Conservation (phyloP, 2,113 vertebrate species). For the Cepphus grylle region DNA sequence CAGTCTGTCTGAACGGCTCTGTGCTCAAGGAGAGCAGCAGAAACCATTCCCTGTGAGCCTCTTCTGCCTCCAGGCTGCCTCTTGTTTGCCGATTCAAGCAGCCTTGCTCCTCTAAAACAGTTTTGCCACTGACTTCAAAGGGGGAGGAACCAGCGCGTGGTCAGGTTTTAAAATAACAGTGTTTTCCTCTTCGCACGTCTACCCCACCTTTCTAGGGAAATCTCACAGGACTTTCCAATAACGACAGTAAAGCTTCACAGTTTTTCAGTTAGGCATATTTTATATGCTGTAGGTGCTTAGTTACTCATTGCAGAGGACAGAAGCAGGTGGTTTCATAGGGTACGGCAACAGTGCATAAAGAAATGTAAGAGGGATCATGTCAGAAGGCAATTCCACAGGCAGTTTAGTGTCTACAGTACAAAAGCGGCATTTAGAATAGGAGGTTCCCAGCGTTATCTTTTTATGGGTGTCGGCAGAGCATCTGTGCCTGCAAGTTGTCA, state of each 20-base stretch:
- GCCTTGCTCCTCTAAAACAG: not conserved
- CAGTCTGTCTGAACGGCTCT: constrained; percentile 45
- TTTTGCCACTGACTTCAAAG: constrained; percentile 34
- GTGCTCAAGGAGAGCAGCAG: constrained; percentile 3
- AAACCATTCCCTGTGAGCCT: constrained; percentile 16
- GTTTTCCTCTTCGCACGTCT: not conserved
- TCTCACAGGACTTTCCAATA: not conserved
- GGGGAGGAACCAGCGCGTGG: not conserved
- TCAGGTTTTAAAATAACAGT: not conserved
- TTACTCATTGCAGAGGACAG: not conserved
- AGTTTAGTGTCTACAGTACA: not conserved
- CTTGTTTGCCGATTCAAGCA: not conserved
- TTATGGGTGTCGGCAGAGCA: not conserved
- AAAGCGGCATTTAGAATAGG: not conserved
- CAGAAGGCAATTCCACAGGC: not conserved
- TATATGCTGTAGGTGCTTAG: not conserved
- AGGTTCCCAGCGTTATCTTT: not conserved
- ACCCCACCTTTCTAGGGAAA: not conserved
- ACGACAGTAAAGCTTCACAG: not conserved
- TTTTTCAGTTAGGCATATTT: not conserved
- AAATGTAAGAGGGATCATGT: not conserved
- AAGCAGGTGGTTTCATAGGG: not conserved
- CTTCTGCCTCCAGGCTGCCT: constrained; percentile 40
- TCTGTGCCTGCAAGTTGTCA: not conserved
- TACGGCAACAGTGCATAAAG: not conserved